Evolutionary conservation across 2,888 invertebrate species (phyloP), one percentile per base, ranked within the genome.

Genomic region (Odontothrips loti): DNA sequence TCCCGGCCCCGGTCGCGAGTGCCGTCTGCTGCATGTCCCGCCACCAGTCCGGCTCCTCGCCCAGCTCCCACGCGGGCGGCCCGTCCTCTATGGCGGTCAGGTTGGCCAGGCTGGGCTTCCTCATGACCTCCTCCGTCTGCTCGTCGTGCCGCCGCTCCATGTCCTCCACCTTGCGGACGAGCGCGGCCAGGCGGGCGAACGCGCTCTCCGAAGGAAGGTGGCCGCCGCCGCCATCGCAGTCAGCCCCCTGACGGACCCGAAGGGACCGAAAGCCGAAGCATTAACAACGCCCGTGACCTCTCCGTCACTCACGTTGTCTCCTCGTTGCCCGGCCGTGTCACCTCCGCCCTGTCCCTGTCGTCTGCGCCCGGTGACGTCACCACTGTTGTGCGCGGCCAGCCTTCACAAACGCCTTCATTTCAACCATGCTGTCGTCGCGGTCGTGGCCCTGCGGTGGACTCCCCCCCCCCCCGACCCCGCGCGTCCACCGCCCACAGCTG

Each of bases 81-180:
- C 3, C 11, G 68, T 75, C 68, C 68, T 75, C 68, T 23, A 27
- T 27, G 68, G 23, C 68, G 6, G 27, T 27, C 23, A 75, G 68
- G 68, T 75, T 75, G 68, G 68, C 68, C 11, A 75, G 68, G 68
- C 68, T 75, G 68, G 68, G 68, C 68, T 27, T 75, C 23, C 68
- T 23, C 68, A 75, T n/a, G 8, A 12, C 68, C 68, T 75, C 68
- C 68, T 75, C 68, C 11, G 27, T 27, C 68, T 75, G 23, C 68
- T 75, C 68, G 68, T 75, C 68, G 68, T 75, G 68, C 23, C 68
- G 68, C 68, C 68, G 68, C 68, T 75, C 68, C 68, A 75, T 75
- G 27, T 75, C 68, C 68, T 75, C 68, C 68, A 75, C 23, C 68
- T 75, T 75, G 27, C 68, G 68, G 23, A 75, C 68, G 23, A 75